These are phyloP conservation scores for Oikopleura dioica DNA, from an alignment of 23 tunicate species.

Conservation along the genomic window DNA sequence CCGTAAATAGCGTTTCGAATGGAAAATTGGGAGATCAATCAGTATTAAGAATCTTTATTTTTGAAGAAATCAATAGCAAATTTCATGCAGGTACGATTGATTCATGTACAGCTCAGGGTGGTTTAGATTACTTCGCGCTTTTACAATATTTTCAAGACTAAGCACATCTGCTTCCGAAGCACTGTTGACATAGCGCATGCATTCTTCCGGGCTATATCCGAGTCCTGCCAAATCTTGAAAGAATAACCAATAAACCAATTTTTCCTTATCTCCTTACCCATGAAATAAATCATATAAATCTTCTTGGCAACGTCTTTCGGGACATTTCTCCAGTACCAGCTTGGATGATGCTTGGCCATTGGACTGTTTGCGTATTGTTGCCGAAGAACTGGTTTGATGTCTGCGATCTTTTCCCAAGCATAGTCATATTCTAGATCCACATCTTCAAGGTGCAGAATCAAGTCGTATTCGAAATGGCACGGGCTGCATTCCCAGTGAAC, in stretches of 20 bases:
- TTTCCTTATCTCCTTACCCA: not conserved
- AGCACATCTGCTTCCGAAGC: not conserved
- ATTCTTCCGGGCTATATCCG: not conserved
- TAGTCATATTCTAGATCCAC: not conserved
- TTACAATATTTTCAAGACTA: not conserved
- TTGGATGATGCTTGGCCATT: not conserved
- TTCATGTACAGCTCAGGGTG: not conserved
- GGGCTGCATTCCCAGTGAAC: conserved; percentile 12
- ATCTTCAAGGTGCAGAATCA: not conserved
- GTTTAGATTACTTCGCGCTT: not conserved
- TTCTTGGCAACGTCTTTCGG: conserved; percentile 10
- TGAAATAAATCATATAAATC: not conserved
- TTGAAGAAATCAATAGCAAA: not conserved
- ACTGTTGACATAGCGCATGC: not conserved
- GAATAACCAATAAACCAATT: not conserved
- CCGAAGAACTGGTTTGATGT: not conserved
- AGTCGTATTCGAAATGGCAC: not conserved
- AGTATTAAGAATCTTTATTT: too few relatives aligned
- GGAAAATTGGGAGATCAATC: too few relatives aligned
- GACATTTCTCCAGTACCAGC: not conserved
- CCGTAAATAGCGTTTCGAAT: too few relatives aligned
- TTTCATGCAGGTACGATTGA: not conserved
- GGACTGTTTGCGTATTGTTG: not conserved
- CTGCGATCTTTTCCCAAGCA: not conserved
- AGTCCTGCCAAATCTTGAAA: not conserved